Evolutionary conservation across 2,113 vertebrate species (phyloP).

Genomic region (Jacana jacana): DNA sequence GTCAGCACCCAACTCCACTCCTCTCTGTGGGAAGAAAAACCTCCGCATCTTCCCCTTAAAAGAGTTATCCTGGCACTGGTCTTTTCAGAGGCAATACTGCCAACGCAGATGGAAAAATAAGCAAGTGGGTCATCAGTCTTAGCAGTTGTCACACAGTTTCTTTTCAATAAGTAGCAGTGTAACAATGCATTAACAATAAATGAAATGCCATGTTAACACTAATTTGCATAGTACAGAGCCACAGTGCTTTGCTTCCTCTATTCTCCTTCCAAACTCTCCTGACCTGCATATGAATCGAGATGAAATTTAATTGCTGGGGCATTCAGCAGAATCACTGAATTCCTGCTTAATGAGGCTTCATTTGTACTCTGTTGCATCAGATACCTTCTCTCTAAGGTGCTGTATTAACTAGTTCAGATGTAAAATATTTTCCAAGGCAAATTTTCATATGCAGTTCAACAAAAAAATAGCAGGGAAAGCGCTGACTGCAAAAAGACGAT

Average conservation of each 20-base stretch:
- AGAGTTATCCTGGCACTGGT: neutral
- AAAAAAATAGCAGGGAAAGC: neutral
- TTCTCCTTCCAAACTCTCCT: slow-evolving; percentile 61
- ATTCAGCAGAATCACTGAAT: slow-evolving; percentile 57
- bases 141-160: slow-evolving; percentile 51
- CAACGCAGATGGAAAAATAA: slow-evolving; percentile 62
- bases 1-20: neutral
- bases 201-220: slow-evolving; percentile 69
- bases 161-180: slow-evolving; percentile 64
- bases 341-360: slow-evolving; percentile 70
- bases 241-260: slow-evolving; percentile 43
- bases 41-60: neutral
- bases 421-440: slow-evolving; percentile 50
- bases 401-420: slow-evolving; percentile 51
- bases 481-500: neutral
- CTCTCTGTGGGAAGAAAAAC: neutral
- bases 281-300: slow-evolving; percentile 69
- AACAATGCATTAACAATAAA: slow-evolving; percentile 71
- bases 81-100: slow-evolving; percentile 8
- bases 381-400: slow-evolving; percentile 66
- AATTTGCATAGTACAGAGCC: slow-evolving; percentile 66
- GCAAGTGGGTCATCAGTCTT: slow-evolving; percentile 63
- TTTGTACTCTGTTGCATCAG: slow-evolving; percentile 56
- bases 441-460: slow-evolving; percentile 28
- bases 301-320: slow-evolving; percentile 71